phyloP scores from a whole-genome alignment of 2,113 vertebrate genomes.

The Lepus timidus region DNA sequence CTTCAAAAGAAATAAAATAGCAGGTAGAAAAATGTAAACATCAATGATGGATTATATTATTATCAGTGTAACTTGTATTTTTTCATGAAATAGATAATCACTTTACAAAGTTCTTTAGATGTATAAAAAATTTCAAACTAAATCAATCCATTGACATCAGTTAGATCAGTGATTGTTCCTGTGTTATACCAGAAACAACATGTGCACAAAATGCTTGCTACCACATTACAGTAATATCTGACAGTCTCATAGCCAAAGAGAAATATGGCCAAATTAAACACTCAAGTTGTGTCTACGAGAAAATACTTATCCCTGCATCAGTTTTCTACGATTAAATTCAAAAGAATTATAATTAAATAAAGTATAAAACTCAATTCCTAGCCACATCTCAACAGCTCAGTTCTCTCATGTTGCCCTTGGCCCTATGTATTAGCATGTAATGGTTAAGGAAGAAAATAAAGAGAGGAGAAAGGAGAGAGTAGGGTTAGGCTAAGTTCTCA shows the following conservation, averaged over 20 bases:
- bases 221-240: not conserved
- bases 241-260: not conserved
- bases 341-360: slow-evolving; percentile 3
- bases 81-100: slow-evolving; percentile 37
- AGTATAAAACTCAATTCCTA: not conserved
- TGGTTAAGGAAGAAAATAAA: not conserved
- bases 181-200: not conserved
- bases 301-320: not conserved
- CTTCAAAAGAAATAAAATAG: slow-evolving; percentile 23
- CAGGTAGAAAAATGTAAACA: not conserved
- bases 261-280: not conserved
- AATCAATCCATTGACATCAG: not conserved
- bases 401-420: fast-evolving
- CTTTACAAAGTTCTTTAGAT: not conserved
- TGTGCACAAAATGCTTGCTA: not conserved
- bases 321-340: not conserved
- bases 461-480: fast-evolving
- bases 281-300: not conserved
- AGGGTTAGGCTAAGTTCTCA: not conserved
- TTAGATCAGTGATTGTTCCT: not conserved
- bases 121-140: not conserved
- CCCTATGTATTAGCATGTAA: not conserved
- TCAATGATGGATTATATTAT: not conserved
- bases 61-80: not conserved
- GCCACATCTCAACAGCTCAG: not conserved